A percentile compares a stretch with the other conserved stretches of the same genome.
These are phyloP conservation scores for Aporophyla lueneburgensis DNA, from an alignment of 2,888 invertebrate genomes.

Conservation along the genomic window DNA sequence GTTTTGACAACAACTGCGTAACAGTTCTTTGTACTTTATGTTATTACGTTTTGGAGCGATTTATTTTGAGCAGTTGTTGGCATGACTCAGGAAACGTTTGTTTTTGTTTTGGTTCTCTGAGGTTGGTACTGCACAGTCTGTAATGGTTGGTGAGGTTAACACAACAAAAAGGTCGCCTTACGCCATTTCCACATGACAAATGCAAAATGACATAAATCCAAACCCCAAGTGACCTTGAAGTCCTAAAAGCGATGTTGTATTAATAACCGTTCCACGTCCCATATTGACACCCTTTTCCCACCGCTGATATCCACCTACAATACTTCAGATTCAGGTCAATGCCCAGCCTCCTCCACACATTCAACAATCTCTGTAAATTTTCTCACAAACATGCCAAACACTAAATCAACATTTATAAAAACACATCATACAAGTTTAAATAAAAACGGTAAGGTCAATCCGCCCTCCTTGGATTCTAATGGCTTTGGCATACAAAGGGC, in stretches of 20 bases:
- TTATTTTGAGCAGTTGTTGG: conserved; percentile 27
- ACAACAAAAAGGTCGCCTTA: background rate
- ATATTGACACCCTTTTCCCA: conserved; percentile 1
- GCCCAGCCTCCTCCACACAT: conserved; percentile 20
- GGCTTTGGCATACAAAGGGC: conserved; percentile 24
- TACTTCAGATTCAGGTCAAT: conserved; percentile 44
- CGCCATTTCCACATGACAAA: background rate
- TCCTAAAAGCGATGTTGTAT: background rate
- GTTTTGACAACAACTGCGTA: conserved; percentile 50
- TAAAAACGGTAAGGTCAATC: conserved; percentile 40
- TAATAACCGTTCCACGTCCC: background rate
- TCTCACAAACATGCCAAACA: conserved; percentile 44
- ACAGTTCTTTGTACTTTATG: conserved; percentile 48
- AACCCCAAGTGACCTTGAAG: background rate
- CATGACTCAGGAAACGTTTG: conserved; percentile 37
- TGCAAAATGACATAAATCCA: background rate
- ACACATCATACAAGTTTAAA: conserved; percentile 37
- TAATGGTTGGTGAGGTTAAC: background rate
- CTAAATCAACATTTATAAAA: conserved; percentile 51
- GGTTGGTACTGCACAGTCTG: background rate
- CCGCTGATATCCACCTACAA: conserved; percentile 13
- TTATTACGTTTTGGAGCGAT: conserved; percentile 34
- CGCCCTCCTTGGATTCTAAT: conserved; percentile 29
- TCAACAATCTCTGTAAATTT: conserved; percentile 20
- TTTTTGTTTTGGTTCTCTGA: conserved; percentile 15